Evolutionary conservation across 2,888 invertebrate genomes (phyloP).

Genomic region (Harpalus rubripes): DNA sequence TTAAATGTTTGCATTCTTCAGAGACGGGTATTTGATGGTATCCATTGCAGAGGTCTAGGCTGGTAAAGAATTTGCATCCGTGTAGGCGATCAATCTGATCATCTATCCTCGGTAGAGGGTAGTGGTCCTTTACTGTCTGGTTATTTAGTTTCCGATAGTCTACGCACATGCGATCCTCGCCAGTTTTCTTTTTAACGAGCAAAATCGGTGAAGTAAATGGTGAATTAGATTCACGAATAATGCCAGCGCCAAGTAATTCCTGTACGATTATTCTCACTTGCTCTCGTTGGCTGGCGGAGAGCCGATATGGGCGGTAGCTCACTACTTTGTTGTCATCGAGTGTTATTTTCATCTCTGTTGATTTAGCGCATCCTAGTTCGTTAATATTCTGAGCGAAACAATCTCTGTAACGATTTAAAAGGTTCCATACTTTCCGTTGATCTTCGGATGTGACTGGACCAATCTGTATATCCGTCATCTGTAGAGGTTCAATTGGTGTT

Average conservation of each 20-base stretch:
- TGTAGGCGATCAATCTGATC: conserved; percentile 71
- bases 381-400: neutral
- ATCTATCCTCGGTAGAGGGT: conserved; percentile 73
- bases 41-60: conserved; percentile 72
- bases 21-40: conserved; percentile 72
- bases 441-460: neutral
- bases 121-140: conserved; percentile 71
- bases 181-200: too few relatives aligned
- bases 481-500: neutral
- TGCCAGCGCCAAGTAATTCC: too few relatives aligned
- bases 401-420: neutral
- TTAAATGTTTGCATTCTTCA: conserved; percentile 70
- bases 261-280: too few relatives aligned
- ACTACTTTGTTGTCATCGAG: too few relatives aligned
- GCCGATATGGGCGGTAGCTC: too few relatives aligned
- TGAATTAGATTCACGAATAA: too few relatives aligned
- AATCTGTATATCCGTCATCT: neutral
- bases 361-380: neutral
- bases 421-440: neutral
- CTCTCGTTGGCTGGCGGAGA: too few relatives aligned
- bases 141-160: conserved; percentile 72
- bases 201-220: too few relatives aligned
- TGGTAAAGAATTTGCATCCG: conserved; percentile 70
- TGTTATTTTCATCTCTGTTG: too few relatives aligned
- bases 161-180: too few relatives aligned